These are phyloP conservation scores for Erythrolamprus reginae DNA, from an alignment of 2,113 vertebrate species.

Conservation along the genomic window DNA sequence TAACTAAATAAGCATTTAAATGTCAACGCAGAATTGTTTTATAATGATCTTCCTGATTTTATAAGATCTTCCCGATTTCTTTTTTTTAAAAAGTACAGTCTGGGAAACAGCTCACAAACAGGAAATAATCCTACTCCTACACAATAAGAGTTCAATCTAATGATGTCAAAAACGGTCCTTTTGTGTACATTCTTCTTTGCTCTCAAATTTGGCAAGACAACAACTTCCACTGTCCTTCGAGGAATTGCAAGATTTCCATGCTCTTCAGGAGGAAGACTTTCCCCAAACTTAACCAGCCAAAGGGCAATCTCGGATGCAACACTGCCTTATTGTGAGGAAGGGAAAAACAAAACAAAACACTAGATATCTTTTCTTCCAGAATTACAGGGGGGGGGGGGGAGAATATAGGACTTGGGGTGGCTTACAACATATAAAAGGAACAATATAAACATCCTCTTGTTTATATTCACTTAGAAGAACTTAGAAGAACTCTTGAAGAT, in stretches of 20 bases:
- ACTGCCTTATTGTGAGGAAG: too few species aligned
- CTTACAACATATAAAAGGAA: too few species aligned
- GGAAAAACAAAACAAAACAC: too few species aligned
- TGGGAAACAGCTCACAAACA: background rate
- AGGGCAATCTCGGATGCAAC: background rate
- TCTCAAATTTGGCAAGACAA: background rate
- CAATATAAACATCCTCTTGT: too few species aligned
- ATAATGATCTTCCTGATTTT: background rate
- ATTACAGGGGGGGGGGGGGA: too few species aligned
- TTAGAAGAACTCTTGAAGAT: too few species aligned
- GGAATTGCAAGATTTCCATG: background rate
- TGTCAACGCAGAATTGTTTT: background rate
- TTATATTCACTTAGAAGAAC: too few species aligned
- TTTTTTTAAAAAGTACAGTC: background rate
- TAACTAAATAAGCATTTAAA: background rate
- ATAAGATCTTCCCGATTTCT: too few species aligned
- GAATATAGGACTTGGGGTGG: too few species aligned
- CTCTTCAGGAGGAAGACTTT: too few species aligned
- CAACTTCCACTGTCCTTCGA: background rate
- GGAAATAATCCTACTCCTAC: background rate
- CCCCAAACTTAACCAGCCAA: background rate
- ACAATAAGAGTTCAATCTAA: background rate
- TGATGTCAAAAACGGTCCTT: background rate
- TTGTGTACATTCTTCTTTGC: background rate
- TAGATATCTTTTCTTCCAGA: background rate